Evolutionary conservation across 2,797 vertebrate species (phyloP).

Genomic region (Thripadectes ignobilis): DNA sequence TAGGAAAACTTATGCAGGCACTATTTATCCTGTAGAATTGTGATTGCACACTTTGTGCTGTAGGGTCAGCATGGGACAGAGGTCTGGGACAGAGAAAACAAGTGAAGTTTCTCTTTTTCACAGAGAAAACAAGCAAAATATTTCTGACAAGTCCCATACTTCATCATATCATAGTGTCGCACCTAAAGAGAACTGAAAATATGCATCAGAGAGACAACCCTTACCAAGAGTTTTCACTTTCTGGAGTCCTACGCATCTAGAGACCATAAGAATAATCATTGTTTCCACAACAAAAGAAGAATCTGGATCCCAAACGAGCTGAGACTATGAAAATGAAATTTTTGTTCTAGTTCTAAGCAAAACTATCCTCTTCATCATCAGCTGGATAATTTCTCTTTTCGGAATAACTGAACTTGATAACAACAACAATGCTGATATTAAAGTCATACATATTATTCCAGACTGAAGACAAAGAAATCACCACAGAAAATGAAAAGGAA

Average conservation of each 20-base stretch:
- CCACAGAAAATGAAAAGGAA: background rate
- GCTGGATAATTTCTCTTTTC: background rate
- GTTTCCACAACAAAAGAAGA: background rate
- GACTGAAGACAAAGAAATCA: conserved; percentile 6
- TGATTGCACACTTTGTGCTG: background rate
- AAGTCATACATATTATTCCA: background rate
- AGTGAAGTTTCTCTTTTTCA: background rate
- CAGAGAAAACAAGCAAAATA: background rate
- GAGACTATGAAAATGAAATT: background rate
- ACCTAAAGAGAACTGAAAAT: background rate
- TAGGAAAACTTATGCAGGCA: background rate
- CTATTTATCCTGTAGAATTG: background rate
- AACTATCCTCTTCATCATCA: background rate
- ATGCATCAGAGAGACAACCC: background rate
- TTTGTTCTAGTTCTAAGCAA: background rate
- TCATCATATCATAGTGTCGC: background rate
- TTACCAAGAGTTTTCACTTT: background rate
- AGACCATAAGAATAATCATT: background rate
- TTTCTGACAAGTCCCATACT: background rate
- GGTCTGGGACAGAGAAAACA: background rate
- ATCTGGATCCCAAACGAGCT: background rate
- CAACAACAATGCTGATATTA: background rate
- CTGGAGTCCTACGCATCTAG: background rate
- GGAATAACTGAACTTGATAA: background rate
- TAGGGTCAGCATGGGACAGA: background rate